A percentile compares a stretch with the other conserved stretches of the same genome.
Conservation (phyloP, 2,888 invertebrate species). For the Thecophora atra region DNA sequence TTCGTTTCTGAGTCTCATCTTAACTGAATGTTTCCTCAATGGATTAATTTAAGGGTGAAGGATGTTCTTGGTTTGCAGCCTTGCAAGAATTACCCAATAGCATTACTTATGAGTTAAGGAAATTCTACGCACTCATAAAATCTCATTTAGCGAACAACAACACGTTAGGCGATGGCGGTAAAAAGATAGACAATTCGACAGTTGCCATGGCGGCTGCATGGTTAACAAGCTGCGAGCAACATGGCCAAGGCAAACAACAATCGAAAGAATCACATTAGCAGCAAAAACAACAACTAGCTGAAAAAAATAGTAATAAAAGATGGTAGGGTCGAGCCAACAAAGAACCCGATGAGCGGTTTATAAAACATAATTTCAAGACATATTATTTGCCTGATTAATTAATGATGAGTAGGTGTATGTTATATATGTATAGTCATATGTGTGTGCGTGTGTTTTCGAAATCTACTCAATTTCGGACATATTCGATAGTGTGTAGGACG, state of each 20-base stretch:
- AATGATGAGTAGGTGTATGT: constrained; percentile 45
- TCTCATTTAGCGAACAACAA: constrained; percentile 46
- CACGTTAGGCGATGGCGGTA: constrained; percentile 25
- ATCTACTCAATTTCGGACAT: not conserved
- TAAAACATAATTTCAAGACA: constrained; percentile 42
- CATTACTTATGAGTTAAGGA: constrained; percentile 55
- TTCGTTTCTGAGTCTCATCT: not conserved
- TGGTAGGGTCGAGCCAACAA: constrained; percentile 2
- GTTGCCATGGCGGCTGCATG: constrained; percentile 20
- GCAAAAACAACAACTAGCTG: constrained; percentile 38
- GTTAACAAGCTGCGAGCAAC: constrained; percentile 59
- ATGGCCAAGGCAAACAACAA: constrained; percentile 44
- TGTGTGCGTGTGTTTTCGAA: constrained; percentile 7
- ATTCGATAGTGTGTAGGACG: not conserved
- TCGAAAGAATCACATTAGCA: constrained; percentile 22
- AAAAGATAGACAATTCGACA: not conserved
- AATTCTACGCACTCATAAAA: constrained; percentile 55
- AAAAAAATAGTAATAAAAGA: constrained; percentile 1
- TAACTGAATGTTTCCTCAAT: constrained; percentile 21
- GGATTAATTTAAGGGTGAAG: not conserved
- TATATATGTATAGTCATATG: constrained; percentile 30
- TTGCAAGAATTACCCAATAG: constrained; percentile 28
- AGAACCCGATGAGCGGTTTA: constrained; percentile 44
- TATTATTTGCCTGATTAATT: constrained; percentile 57
- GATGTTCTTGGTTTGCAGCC: not conserved